These are phyloP conservation scores for Tenualosa thibaudeaui DNA, from an alignment of 2,797 vertebrate species.

Conservation along the genomic window DNA sequence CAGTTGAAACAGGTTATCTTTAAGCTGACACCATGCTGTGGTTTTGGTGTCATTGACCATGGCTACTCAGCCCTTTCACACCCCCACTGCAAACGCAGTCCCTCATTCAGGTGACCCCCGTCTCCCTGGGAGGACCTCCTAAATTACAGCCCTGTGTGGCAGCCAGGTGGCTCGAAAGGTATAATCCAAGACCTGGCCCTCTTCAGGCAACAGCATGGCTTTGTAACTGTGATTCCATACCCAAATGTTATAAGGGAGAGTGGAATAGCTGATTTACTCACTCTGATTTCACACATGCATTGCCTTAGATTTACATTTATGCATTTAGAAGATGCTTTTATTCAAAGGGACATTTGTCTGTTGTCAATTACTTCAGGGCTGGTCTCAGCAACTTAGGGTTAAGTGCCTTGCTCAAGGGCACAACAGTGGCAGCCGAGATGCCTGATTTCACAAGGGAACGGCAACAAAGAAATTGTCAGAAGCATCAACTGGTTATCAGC, in stretches of 20 bases:
- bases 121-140: conserved; percentile 7
- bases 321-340: too few relatives aligned
- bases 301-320: too few relatives aligned
- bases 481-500: background rate
- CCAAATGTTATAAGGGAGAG: background rate
- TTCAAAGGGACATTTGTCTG: too few relatives aligned
- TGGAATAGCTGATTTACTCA: background rate
- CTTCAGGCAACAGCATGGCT: background rate
- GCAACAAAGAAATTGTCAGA: background rate
- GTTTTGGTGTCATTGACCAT: background rate
- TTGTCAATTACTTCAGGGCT: too few relatives aligned
- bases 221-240: background rate
- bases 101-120: conserved; percentile 13
- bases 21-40: background rate
- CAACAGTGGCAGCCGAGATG: too few relatives aligned
- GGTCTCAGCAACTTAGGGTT: too few relatives aligned
- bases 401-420: too few relatives aligned
- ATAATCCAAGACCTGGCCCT: conserved; percentile 20
- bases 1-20: background rate
- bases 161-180: conserved; percentile 36
- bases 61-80: conserved; percentile 27
- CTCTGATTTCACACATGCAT: background rate
- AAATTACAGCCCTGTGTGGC: conserved; percentile 40
- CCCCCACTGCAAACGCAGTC: conserved; percentile 29
- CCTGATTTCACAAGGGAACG: background rate